These are phyloP conservation scores for Physeter macrocephalus DNA, from an alignment of 2,113 vertebrate species.

Conservation along the genomic window DNA sequence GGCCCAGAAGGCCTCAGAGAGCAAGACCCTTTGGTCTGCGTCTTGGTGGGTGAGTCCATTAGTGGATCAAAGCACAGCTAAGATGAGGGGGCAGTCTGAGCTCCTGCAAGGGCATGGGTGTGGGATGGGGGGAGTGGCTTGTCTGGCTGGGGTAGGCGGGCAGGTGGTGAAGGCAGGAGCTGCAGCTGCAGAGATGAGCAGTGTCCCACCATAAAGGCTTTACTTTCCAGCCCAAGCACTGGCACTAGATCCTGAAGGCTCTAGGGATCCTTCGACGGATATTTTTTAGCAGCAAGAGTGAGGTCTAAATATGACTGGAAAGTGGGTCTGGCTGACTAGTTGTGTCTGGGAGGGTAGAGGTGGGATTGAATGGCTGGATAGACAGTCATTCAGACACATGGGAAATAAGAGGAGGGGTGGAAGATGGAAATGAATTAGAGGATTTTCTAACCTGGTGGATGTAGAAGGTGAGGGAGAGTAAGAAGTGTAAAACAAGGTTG, in stretches of 20 bases:
- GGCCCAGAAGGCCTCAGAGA: background rate
- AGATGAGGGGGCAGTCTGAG: background rate
- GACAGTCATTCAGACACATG: background rate
- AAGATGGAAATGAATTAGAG: background rate
- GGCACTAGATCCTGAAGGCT: background rate
- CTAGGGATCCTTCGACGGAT: background rate
- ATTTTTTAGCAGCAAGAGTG: background rate
- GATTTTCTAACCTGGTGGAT: background rate
- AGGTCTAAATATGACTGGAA: background rate
- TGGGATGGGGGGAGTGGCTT: background rate
- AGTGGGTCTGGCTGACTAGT: background rate
- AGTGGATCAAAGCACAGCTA: background rate
- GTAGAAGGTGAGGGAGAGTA: background rate
- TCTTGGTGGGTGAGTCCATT: background rate
- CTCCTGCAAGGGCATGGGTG: fast-evolving
- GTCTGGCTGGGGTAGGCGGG: background rate
- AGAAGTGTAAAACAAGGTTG: background rate
- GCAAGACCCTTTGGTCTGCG: background rate
- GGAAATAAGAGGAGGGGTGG: background rate
- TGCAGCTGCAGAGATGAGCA: background rate
- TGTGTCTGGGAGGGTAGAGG: background rate
- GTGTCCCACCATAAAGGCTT: background rate
- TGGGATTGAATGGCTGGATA: background rate
- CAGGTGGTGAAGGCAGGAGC: background rate
- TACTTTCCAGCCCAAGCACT: background rate